Base-by-base conservation (phyloP, 2,888 invertebrate species). In the Labia minor region DNA sequence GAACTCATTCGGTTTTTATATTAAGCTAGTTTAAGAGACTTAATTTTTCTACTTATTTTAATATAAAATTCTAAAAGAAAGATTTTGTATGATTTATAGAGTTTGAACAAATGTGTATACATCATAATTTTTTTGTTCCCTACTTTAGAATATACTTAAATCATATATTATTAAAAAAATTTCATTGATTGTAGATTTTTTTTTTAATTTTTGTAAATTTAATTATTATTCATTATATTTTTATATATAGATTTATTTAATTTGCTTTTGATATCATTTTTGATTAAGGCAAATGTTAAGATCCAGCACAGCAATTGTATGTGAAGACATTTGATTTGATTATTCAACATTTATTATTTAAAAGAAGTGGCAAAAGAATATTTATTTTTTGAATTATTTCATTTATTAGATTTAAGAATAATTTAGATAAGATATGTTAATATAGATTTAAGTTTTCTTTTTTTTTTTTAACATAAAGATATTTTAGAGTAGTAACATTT, bases 1-100 rank as follows among this genome's bases (percentile, higher is more conserved):
- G 49, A 49, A 49, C 49, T 49, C 49, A 49, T 49, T 49, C 49
- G 49, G 49, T n/a, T 49, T 49, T 49, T 49, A 49, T 49, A 49
- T 49, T 49, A 49, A 49, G 49, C 49, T 49, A 49, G 49, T 49
- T 49, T 49, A 49, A 49, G 49, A 49, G 49, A 49, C 49, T 49
- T 49, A 16, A 49, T 49, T 49, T 49, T 49, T 49, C 49, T 49
- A 49, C 49, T 49, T 49, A 49, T 49, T 49, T 49, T 49, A 49
- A 49, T 49, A 49, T 49, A 49, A 49, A 49, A 49, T n/a, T 49
- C 16, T 49, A 49, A 49, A 49, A 49, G 14, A 2, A 49, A 49
- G 14, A 49, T 49, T 49, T 49, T 49, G 49, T 49, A 49, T 49
- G 14, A 49, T 49, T 49, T 49, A 49, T 49, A 14, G 14, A 49